Percentiles rank a stretch among this genome's conserved stretches.
These are phyloP conservation scores for Eupelmus urozonus DNA, from an alignment of 2,888 invertebrate genomes.

Conservation along the genomic window DNA sequence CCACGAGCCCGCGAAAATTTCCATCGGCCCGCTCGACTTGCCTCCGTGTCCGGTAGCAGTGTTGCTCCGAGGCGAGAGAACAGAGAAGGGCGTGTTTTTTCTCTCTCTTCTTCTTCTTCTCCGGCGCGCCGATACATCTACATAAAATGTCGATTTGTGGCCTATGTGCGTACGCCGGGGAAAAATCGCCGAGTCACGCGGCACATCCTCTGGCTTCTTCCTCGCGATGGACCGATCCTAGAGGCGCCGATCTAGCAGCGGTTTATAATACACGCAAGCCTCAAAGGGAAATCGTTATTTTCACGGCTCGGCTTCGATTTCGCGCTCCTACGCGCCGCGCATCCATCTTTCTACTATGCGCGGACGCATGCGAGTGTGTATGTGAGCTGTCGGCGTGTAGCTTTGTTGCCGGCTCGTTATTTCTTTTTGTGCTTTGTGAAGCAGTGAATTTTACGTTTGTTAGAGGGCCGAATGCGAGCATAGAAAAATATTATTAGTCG, in stretches of 20 bases:
- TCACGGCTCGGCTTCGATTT: constrained; percentile 72
- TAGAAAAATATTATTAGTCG: too few species aligned
- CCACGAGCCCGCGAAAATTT: constrained; percentile 52
- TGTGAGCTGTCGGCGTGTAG: too few species aligned
- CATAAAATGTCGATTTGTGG: constrained; percentile 70
- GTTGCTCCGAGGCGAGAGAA: constrained; percentile 40
- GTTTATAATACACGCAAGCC: constrained; percentile 49
- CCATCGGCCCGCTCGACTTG: constrained; percentile 26
- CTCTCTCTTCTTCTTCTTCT: constrained; percentile 29
- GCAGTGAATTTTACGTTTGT: constrained; percentile 44
- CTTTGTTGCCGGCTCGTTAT: not conserved
- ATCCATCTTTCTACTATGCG: not conserved
- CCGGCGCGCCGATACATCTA: constrained; percentile 60
- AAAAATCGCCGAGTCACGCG: constrained; percentile 71
- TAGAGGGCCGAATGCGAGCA: constrained; percentile 9
- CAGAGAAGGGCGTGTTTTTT: constrained; percentile 52
- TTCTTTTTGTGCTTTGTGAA: constrained; percentile 9
- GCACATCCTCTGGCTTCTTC: constrained; percentile 47
- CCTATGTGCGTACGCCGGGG: constrained; percentile 33
- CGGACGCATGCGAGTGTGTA: not conserved
- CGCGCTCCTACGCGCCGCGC: constrained; percentile 63
- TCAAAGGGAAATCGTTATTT: constrained; percentile 74
- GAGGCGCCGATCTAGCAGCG: constrained; percentile 26
- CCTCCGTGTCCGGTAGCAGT: constrained; percentile 43
- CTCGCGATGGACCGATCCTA: not conserved